These are phyloP conservation scores for Dicerorhinus sumatrensis DNA, from an alignment of 2,113 vertebrate species.

Conservation along the genomic window DNA sequence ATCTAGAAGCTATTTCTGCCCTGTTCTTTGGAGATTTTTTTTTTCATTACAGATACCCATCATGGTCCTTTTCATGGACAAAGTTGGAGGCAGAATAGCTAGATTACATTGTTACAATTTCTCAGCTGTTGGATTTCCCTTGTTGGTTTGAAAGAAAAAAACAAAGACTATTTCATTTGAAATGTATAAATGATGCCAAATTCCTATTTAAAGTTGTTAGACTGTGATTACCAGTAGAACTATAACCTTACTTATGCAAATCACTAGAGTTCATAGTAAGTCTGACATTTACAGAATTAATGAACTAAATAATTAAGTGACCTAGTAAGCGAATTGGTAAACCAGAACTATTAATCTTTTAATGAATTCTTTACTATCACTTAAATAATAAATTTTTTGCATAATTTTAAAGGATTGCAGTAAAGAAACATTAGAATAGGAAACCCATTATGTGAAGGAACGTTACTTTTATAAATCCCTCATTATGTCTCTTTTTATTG, in stretches of 20 bases:
- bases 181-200: slow-evolving; percentile 83
- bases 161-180: slow-evolving; percentile 67
- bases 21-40: neutral
- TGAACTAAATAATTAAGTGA: slow-evolving; percentile 92
- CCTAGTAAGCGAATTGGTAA: slow-evolving; percentile 89
- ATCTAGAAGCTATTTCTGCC: slow-evolving; percentile 50
- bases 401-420: slow-evolving; percentile 86
- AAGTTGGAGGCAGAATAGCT: slow-evolving; percentile 44
- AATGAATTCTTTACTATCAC: slow-evolving; percentile 89
- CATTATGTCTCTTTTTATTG: slow-evolving; percentile 87
- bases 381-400: slow-evolving; percentile 88
- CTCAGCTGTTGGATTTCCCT: slow-evolving; percentile 61
- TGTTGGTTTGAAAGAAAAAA: slow-evolving; percentile 25
- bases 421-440: slow-evolving; percentile 88
- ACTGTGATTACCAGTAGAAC: slow-evolving; percentile 80
- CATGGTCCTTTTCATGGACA: slow-evolving; percentile 41
- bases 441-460: slow-evolving; percentile 87
- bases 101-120: slow-evolving; percentile 57
- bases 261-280: slow-evolving; percentile 87
- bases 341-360: slow-evolving; percentile 90
- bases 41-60: neutral
- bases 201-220: slow-evolving; percentile 83
- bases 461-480: slow-evolving; percentile 88
- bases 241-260: slow-evolving; percentile 90
- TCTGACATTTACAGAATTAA: slow-evolving; percentile 91